Evolutionary conservation across 1,140 invertebrate species (phyloP).

Genomic region (Babylonia areolata): DNA sequence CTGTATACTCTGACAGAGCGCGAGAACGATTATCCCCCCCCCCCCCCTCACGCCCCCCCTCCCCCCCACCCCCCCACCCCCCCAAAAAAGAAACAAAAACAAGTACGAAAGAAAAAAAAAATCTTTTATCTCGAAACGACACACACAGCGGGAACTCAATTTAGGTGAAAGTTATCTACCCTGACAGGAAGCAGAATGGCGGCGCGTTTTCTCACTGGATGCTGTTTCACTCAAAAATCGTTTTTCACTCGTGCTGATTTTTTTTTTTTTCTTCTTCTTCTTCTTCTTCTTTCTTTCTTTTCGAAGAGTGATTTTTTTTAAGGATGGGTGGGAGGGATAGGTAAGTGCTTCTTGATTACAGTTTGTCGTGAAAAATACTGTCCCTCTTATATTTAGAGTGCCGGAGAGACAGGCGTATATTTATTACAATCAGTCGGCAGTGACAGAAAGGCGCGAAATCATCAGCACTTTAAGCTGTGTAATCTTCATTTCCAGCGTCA

Average conservation of each 20-base stretch:
- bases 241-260: not conserved
- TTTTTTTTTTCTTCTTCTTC: not conserved
- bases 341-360: not conserved
- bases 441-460: not conserved
- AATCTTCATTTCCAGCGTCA: too few relatives aligned
- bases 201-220: not conserved
- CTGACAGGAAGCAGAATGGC: slow-evolving; percentile 3
- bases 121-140: not conserved
- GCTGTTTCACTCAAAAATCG: not conserved
- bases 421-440: not conserved
- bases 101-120: too few relatives aligned
- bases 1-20: too few relatives aligned
- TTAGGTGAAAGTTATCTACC: not conserved
- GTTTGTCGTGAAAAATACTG: not conserved
- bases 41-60: too few relatives aligned
- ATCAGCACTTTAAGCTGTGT: not conserved
- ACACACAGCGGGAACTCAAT: not conserved
- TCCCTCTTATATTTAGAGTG: not conserved
- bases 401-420: not conserved
- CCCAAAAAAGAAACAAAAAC: too few relatives aligned
- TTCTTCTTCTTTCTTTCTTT: not conserved
- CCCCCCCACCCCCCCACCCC: too few relatives aligned
- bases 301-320: too few relatives aligned
- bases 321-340: too few relatives aligned
- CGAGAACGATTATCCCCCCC: too few relatives aligned